Percentiles rank a stretch among this genome's conserved stretches.
phyloP scores from a whole-genome alignment of 1,140 invertebrate genomes.

The Meteorus sp. region DNA sequence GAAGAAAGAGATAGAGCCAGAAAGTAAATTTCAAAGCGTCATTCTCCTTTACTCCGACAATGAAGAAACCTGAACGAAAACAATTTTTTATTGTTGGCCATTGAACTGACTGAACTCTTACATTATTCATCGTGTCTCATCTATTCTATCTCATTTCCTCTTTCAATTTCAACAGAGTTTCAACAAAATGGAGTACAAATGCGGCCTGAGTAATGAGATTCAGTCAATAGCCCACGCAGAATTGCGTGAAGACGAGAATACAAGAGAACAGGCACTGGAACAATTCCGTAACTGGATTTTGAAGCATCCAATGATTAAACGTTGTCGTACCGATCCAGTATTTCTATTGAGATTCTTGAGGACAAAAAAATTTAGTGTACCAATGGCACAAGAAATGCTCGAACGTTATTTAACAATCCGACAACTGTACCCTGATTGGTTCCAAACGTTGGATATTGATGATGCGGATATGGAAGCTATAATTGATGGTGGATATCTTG shows the following conservation, averaged over 20 bases:
- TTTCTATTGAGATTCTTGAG: slow-evolving; percentile 83
- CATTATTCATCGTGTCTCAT: no score
- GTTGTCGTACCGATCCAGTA: slow-evolving; percentile 73
- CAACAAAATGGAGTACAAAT: slow-evolving; percentile 40
- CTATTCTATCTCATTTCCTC: no score
- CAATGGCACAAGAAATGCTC: slow-evolving; percentile 80
- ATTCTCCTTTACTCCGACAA: no score
- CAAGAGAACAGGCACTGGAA: slow-evolving; percentile 68
- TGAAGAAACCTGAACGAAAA: no score
- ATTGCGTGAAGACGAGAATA: slow-evolving; percentile 71
- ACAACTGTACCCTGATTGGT: slow-evolving; percentile 81
- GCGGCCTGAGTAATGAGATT: slow-evolving; percentile 53
- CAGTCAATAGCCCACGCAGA: slow-evolving; percentile 68
- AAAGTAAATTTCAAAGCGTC: no score
- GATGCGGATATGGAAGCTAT: slow-evolving; percentile 75
- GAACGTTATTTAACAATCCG: slow-evolving; percentile 82
- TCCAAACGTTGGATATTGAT: slow-evolving; percentile 72
- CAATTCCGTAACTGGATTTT: slow-evolving; percentile 77
- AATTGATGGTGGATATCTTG: slow-evolving; percentile 77
- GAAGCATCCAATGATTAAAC: slow-evolving; percentile 75
- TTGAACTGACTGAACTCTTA: no score
- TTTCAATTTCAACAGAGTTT: no score
- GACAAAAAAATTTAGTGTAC: slow-evolving; percentile 84
- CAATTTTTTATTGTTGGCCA: no score
- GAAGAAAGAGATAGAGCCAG: no score